A percentile compares a stretch with the other conserved stretches of the same genome.
These are phyloP conservation scores for Euura lappo DNA, from an alignment of 1,140 invertebrate species.

Conservation along the genomic window DNA sequence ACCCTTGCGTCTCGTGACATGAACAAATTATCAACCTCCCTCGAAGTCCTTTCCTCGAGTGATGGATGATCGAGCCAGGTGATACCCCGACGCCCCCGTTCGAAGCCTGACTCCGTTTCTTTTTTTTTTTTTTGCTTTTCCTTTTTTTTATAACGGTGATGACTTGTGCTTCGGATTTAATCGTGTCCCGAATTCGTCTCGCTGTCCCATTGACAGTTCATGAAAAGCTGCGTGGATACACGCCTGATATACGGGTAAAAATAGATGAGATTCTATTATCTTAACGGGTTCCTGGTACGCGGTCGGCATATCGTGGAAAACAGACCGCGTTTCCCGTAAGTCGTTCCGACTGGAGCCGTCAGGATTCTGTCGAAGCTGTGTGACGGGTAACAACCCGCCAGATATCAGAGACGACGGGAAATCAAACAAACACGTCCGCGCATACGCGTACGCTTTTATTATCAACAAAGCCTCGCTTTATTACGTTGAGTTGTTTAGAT, in stretches of 20 bases:
- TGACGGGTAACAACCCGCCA: neutral
- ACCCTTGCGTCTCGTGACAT: constrained; percentile 33
- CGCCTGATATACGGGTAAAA: neutral
- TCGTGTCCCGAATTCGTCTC: constrained; percentile 12
- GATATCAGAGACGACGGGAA: constrained; percentile 16
- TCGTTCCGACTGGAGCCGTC: neutral
- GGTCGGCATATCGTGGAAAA: constrained; percentile 1
- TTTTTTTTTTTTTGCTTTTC: constrained; percentile 6
- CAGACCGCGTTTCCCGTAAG: neutral
- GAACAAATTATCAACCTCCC: constrained; percentile 42
- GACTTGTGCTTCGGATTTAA: constrained; percentile 14
- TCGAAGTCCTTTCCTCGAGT: constrained; percentile 24
- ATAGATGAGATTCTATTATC: constrained; percentile 6
- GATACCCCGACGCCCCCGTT: constrained; percentile 38
- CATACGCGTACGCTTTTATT: constrained; percentile 14
- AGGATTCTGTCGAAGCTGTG: neutral
- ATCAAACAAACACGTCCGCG: constrained; percentile 14
- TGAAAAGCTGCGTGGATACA: neutral
- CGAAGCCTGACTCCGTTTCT: neutral
- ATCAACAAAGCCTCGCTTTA: constrained; percentile 12
- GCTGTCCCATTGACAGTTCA: constrained; percentile 10
- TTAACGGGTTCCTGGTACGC: constrained; percentile 1
- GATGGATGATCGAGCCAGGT: constrained; percentile 52
- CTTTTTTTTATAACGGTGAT: neutral
- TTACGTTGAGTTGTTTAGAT: constrained; percentile 11